These are phyloP conservation scores for Lissonota sp. DNA, from an alignment of 2,888 invertebrate genomes.

Conservation along the genomic window DNA sequence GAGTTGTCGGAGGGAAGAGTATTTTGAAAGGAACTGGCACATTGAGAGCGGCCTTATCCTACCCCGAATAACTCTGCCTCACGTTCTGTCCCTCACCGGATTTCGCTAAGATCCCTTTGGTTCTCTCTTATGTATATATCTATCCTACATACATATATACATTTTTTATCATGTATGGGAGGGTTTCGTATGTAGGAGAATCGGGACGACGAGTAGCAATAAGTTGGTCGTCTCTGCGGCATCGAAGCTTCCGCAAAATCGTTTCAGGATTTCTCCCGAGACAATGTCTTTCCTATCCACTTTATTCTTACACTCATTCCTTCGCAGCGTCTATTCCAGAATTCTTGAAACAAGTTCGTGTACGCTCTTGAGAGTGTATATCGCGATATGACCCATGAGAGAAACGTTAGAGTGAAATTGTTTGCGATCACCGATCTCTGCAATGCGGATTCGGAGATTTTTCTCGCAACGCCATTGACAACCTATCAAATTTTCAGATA, in stretches of 20 bases:
- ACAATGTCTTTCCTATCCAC: constrained; percentile 48
- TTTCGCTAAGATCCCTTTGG: constrained; percentile 53
- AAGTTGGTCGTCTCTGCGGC: constrained; percentile 57
- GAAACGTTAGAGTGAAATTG: constrained; percentile 39
- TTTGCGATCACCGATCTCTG: constrained; percentile 18
- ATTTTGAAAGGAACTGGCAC: constrained; percentile 52
- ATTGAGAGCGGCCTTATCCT: constrained; percentile 45
- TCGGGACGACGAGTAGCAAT: constrained; percentile 55
- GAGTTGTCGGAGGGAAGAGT: constrained; percentile 43
- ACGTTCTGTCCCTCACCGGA: constrained; percentile 28
- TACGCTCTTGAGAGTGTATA: constrained; percentile 16
- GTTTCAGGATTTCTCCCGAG: constrained; percentile 56
- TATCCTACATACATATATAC: constrained; percentile 10
- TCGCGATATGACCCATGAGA: constrained; percentile 23
- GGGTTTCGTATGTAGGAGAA: constrained; percentile 41
- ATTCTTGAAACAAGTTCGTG: neutral
- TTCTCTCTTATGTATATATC: constrained; percentile 16
- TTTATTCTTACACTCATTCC: constrained; percentile 38
- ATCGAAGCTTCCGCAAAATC: constrained; percentile 59
- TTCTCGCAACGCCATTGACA: neutral
- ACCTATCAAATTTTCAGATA: too few relatives aligned
- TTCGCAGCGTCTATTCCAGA: neutral
- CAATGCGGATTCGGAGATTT: neutral
- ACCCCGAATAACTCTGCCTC: constrained; percentile 43
- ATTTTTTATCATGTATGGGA: constrained; percentile 16